Percentiles rank a stretch among this genome's conserved stretches.
phyloP scores from a whole-genome alignment of 2,888 invertebrate genomes.

The Ichneumoninae sp. region DNA sequence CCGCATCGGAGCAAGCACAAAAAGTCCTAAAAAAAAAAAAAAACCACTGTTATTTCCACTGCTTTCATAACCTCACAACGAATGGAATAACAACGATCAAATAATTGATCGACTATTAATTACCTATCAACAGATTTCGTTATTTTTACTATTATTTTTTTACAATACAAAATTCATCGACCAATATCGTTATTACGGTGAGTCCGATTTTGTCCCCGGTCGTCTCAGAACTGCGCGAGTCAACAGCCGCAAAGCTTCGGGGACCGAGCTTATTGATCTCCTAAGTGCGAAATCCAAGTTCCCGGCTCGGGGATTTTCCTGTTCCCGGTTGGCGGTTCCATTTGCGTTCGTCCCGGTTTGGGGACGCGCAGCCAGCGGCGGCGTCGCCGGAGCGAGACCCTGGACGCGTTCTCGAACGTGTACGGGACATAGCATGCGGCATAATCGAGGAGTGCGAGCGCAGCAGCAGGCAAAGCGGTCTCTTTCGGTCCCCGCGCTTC shows the following conservation, averaged over 20 bases:
- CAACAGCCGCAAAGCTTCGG: constrained; percentile 15
- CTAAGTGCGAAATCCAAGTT: constrained; percentile 22
- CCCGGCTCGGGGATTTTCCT: constrained; percentile 63
- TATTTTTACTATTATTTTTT: no score
- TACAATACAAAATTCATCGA: no score
- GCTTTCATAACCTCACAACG: neutral
- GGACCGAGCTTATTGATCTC: constrained; percentile 7
- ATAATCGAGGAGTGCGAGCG: constrained; percentile 56
- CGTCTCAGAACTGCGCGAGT: constrained; percentile 2
- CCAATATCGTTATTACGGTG: neutral
- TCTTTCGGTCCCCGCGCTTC: constrained; percentile 73
- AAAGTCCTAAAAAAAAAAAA: neutral
- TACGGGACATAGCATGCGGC: constrained; percentile 49
- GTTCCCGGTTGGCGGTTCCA: constrained; percentile 10
- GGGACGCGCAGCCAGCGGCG: constrained; percentile 44
- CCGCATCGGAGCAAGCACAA: neutral
- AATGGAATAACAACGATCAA: no score
- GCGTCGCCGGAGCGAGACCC: constrained; percentile 47
- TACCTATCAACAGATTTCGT: no score
- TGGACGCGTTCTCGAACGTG: constrained; percentile 66
- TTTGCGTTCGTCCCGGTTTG: constrained; percentile 41
- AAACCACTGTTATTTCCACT: neutral
- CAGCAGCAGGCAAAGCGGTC: constrained; percentile 46
- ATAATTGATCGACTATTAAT: no score
- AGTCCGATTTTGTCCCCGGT: neutral